Evolutionary conservation across 2,888 invertebrate species (phyloP), one percentile per base, ranked within the genome.

Genomic region (Argyresthia albistria): DNA sequence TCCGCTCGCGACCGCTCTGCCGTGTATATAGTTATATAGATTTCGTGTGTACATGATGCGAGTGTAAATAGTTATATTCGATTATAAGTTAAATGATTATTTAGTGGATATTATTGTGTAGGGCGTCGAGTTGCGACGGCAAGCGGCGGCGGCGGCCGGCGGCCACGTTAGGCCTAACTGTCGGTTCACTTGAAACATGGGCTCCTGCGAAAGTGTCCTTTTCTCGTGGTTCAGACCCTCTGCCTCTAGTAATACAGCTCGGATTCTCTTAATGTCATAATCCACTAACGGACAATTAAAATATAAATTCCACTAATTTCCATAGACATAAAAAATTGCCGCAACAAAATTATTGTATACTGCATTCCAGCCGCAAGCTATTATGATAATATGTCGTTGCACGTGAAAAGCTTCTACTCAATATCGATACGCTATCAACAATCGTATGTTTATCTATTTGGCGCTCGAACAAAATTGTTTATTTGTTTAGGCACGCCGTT

Each of bases 181-280:
- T 12, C 25, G 47, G 48, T 25, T n/a, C 25, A 35, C 10, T 37
- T 37, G 48, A 75, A 62, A 68, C 66, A 63, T 64, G 75, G 64
- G 74, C 75, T 76, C 72, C 61, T 70, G 69, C 70, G 75, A 67
- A 80, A 79, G 81, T 82, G 78, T 76, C 77, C 76, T 78, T 76
- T 73, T 25, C 25, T 71, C 67, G 72, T 76, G 73, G 64, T 72
- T 70, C 64, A 63, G 56, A 65, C 57, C 58, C 61, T 58, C 63
- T 64, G 61, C 63, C 61, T 63, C 67, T 74, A 71, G 70, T 77
- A 73, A 73, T 71, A 72, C 73, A 69, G 70, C 68, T 3, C 45
- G 4, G 14, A 14, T 45, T 15, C 14, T 8, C 39, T 39, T 8
- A 39, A 39, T 8, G 9, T 8, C 9, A 39, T 39, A 3, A 6